Percentiles rank a stretch among this genome's conserved stretches.
These are phyloP conservation scores for Condylura cristata DNA, from an alignment of 2,113 vertebrate genomes.

Conservation along the genomic window DNA sequence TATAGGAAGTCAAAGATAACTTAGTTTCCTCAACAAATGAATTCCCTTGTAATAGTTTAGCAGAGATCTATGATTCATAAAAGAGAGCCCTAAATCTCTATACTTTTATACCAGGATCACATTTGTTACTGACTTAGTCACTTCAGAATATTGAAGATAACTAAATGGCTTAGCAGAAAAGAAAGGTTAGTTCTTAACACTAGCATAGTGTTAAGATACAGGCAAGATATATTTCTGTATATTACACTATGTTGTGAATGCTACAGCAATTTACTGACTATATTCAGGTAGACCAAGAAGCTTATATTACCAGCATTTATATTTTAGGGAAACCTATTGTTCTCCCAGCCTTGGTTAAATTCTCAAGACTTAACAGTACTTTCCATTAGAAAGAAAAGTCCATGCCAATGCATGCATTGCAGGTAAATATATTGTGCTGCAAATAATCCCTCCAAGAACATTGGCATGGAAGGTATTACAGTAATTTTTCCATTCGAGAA, in stretches of 20 bases:
- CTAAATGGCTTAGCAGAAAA: not conserved
- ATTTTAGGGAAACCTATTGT: not conserved
- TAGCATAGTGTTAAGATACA: not conserved
- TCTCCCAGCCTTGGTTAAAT: slow-evolving; percentile 45
- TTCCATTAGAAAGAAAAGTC: slow-evolving; percentile 42
- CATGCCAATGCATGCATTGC: not conserved
- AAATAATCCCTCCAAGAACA: slow-evolving; percentile 32
- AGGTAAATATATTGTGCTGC: not conserved
- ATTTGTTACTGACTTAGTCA: slow-evolving; percentile 50
- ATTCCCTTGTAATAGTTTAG: not conserved
- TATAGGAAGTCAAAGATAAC: not conserved
- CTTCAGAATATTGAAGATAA: slow-evolving; percentile 14
- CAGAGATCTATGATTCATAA: not conserved
- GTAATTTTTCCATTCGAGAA: slow-evolving; percentile 7
- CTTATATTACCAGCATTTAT: slow-evolving; percentile 3
- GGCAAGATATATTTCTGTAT: not conserved
- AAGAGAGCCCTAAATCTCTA: not conserved
- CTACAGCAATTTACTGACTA: not conserved
- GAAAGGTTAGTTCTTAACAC: slow-evolving; percentile 39
- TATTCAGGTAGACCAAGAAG: not conserved
- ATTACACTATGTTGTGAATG: not conserved
- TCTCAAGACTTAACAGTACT: not conserved
- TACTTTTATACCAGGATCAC: not conserved
- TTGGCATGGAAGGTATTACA: not conserved
- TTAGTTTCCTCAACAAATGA: not conserved